These are phyloP conservation scores for Leucophora obtusa DNA, from an alignment of 2,888 invertebrate genomes.

Conservation along the genomic window DNA sequence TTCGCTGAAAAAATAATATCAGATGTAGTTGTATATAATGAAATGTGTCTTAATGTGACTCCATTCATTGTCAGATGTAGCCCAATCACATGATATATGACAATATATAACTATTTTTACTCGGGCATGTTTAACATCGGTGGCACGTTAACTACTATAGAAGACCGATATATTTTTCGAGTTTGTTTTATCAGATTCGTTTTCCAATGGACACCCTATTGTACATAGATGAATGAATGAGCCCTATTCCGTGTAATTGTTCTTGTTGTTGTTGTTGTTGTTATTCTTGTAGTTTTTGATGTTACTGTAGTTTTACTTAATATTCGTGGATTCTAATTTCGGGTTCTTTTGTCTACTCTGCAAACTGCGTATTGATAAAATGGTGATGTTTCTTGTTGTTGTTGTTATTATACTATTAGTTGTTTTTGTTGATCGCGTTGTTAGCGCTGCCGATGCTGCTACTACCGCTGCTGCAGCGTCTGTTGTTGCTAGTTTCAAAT, in stretches of 20 bases:
- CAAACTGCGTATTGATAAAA: slow-evolving; percentile 64
- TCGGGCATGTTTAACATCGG: too few relatives aligned
- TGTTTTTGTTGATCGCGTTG: slow-evolving; percentile 51
- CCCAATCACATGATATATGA: too few relatives aligned
- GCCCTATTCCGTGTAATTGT: slow-evolving; percentile 46
- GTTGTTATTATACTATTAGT: slow-evolving; percentile 16
- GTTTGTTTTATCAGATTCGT: too few relatives aligned
- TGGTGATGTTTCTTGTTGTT: slow-evolving; percentile 39
- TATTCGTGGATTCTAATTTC: slow-evolving; percentile 61
- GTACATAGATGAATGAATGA: slow-evolving; percentile 27
- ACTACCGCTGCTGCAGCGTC: slow-evolving; percentile 26
- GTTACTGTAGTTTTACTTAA: slow-evolving; percentile 43
- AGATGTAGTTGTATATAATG: too few relatives aligned
- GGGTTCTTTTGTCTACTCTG: slow-evolving; percentile 56
- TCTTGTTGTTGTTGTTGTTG: slow-evolving; percentile 33
- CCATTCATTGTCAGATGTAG: too few relatives aligned
- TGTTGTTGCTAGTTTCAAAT: slow-evolving; percentile 49
- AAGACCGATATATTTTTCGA: too few relatives aligned
- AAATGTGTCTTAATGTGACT: too few relatives aligned
- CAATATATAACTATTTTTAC: too few relatives aligned
- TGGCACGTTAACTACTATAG: too few relatives aligned
- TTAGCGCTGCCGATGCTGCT: slow-evolving; percentile 21
- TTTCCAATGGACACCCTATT: not conserved
- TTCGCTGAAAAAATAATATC: too few relatives aligned
- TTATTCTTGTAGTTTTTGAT: slow-evolving; percentile 62